Base-by-base conservation (phyloP, 1,140 invertebrate species). In the Dolichoris vasculosae region DNA sequence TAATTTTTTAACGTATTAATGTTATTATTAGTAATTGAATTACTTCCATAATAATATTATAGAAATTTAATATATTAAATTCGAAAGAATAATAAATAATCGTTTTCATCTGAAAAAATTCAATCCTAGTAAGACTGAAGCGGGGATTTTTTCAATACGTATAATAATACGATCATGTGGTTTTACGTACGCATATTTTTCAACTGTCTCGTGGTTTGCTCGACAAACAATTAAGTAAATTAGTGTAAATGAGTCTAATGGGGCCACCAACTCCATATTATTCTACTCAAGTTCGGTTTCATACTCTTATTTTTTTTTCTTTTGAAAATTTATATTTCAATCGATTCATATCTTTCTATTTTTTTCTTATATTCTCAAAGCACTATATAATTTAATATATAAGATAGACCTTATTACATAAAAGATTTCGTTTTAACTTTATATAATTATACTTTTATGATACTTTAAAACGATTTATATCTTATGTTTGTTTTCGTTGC, bases 161-260 rank as follows among this genome's bases (percentile, higher is more conserved):
- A 30, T 26, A 75, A 75, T 15, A 35, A 71, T 23, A 51, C 46
- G 80, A 43, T 82, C 43, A 48, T 69, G 43, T 32, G 48, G 40
- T 46, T 35, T 81, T 76, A 78, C 35, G 85, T 30, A 79, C 75
- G 55, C 69, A 23, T 87, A 76, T 71, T 86, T 87, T 78, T 81
- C 84, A 79, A 64, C 11, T 51, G 76, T 81, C 85, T 85, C 80
- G 73, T 85, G 78, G 46, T 84, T 55, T 69, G 87, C 89, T 89
- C 79, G 82, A 86, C 87, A 89, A 89, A 90, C 88, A 90, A 90
- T 90, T 88, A 89, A 84, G 82, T 89, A 88, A 89, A 89, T 90
- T 89, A 90, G 87, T 89, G 89, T 88, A 90, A 90, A 90, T 90
- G 88, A 90, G 87, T 89, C 88, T 89, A 90, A 90, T 89, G 81